Evolutionary conservation across 1,140 invertebrate species (phyloP), one percentile per base, ranked within the genome.

Genomic region (Pogonognathellus flavescens): DNA sequence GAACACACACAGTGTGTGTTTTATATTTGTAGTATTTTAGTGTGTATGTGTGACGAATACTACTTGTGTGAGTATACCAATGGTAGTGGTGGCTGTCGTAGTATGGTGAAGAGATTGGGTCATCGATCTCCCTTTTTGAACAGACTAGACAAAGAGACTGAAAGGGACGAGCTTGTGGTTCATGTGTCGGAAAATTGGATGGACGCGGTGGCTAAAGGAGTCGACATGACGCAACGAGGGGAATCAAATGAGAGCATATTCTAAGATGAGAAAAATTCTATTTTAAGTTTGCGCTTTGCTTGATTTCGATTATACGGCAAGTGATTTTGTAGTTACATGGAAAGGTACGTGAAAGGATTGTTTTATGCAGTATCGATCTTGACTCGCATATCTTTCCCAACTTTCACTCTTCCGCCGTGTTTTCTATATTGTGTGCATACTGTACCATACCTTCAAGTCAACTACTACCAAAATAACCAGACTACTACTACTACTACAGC

Each of bases 341-440:
- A 81, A 50, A 80, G 72, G 22, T 81, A 81, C 80, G 80, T 81
- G 80, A 55, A 59, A 81, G 80, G 80, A 81, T 81, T 81, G 80
- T 81, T 81, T 81, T 57, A 81, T 81, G 80, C 80, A 81, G 50
- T 81, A 81, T 81, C 80, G 80, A 81, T 81, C 80, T 81, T 25
- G 5, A 8, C 55, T 81, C 50, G 70, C 70, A 76, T 76, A 76
- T 76, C 31, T 76, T 76, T 76, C 70, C 41, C 41, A 25, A 76
- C 70, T 76, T 76, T 76, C 70, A 76, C 25, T 76, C 70, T 76
- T 49, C 70, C 22, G 9, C 70, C n/a, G n/a, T n/a, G n/a, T n/a
- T n/a, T n/a, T n/a, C n/a, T n/a, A n/a, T n/a, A n/a, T n/a, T n/a
- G n/a, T n/a, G n/a, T n/a, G n/a, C 18, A 16, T 59, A 41, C 31